Evolutionary conservation across 2,888 invertebrate species (phyloP).

Genomic region (Cerastoderma edule): DNA sequence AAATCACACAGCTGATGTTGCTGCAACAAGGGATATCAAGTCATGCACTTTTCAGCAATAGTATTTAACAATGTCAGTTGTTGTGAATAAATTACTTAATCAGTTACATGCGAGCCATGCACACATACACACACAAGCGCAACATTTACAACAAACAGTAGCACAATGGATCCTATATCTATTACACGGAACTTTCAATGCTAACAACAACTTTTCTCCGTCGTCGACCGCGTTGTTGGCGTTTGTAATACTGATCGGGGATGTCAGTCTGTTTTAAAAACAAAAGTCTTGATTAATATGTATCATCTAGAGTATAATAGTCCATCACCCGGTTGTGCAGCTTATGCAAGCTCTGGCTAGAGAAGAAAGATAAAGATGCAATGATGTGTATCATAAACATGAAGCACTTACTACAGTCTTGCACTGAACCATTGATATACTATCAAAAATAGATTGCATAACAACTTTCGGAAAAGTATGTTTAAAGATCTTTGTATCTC

Average conservation of each 20-base stretch:
- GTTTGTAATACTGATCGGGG: slow-evolving; percentile 8
- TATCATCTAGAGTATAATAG: neutral
- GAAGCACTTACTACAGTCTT: too few species aligned
- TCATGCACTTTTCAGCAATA: too few species aligned
- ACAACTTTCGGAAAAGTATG: too few species aligned
- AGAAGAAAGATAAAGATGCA: neutral
- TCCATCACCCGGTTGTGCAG: slow-evolving; percentile 17
- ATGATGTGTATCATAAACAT: slow-evolving; percentile 6
- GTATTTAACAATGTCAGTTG: too few species aligned
- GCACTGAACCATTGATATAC: too few species aligned
- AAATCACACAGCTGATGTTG: slow-evolving; percentile 11
- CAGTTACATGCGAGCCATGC: slow-evolving; percentile 11
- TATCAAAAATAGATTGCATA: too few species aligned
- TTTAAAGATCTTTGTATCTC: too few species aligned
- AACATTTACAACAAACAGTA: too few species aligned
- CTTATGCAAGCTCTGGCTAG: slow-evolving; percentile 11
- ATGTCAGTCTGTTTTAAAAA: slow-evolving; percentile 11
- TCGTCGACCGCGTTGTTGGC: slow-evolving; percentile 10
- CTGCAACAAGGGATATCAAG: too few species aligned
- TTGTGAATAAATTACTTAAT: too few species aligned
- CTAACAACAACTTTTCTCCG: slow-evolving; percentile 9
- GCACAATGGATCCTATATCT: too few species aligned
- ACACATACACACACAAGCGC: too few species aligned
- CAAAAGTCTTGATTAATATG: slow-evolving; percentile 20
- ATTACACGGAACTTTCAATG: slow-evolving; percentile 16